Conservation (phyloP, 2,797 vertebrate species). For the Molothrus aeneus region DNA sequence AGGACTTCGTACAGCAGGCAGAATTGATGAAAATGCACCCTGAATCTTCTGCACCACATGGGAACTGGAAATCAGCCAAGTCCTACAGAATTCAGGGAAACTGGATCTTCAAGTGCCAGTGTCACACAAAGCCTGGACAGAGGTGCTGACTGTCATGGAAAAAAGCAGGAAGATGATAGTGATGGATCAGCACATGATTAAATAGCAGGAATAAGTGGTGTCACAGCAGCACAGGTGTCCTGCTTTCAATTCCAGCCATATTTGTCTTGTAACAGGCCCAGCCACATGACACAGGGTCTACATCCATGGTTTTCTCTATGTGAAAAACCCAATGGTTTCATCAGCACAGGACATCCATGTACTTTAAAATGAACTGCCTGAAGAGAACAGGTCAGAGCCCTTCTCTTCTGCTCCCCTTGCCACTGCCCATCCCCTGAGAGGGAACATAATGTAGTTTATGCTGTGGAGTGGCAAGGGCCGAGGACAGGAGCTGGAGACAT, state of each 20-base stretch:
- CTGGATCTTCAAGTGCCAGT: background rate
- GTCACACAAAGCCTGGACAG: background rate
- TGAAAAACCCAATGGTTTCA: background rate
- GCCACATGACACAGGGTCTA: background rate
- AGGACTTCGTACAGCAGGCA: background rate
- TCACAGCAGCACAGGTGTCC: background rate
- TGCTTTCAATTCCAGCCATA: background rate
- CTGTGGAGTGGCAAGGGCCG: too few relatives aligned
- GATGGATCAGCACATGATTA: background rate
- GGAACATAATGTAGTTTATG: background rate
- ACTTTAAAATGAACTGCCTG: background rate
- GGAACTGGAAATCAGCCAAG: background rate
- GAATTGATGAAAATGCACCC: background rate
- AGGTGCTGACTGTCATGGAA: accelerated
- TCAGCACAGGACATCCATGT: background rate
- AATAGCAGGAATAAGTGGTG: background rate
- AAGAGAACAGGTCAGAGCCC: background rate
- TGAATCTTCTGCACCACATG: background rate
- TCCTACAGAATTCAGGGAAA: background rate
- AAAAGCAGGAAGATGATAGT: background rate
- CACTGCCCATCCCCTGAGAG: background rate
- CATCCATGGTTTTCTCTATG: background rate
- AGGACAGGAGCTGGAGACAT: background rate
- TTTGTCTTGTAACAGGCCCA: background rate
- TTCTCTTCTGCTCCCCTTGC: background rate